These are phyloP conservation scores for Tipula unca DNA, from an alignment of 2,888 invertebrate species.

Conservation along the genomic window DNA sequence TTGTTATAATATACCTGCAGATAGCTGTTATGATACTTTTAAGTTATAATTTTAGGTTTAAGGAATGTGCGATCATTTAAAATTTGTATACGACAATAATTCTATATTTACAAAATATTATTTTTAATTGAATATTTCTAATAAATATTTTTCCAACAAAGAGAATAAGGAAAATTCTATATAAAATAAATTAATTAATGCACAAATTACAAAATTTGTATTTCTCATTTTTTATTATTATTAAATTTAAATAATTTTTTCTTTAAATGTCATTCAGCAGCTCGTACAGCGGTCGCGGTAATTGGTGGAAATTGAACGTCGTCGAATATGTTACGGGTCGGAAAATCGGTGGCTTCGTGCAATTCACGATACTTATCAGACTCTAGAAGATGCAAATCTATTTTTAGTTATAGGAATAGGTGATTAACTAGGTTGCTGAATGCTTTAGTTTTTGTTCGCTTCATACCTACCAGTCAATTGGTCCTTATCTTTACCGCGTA, in stretches of 20 bases:
- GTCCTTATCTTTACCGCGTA: slow-evolving; percentile 75
- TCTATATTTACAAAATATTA: slow-evolving; percentile 15
- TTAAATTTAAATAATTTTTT: slow-evolving; percentile 14
- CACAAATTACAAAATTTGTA: neutral
- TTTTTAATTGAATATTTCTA: neutral
- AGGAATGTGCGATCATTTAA: slow-evolving; percentile 16
- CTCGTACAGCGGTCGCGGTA: slow-evolving; percentile 25
- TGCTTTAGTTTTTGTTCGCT: neutral
- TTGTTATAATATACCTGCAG: neutral
- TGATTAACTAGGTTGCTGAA: slow-evolving; percentile 18
- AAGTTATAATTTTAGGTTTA: neutral
- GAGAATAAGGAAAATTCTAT: neutral
- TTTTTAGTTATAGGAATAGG: neutral
- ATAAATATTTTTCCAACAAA: neutral
- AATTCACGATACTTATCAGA: slow-evolving; percentile 41
- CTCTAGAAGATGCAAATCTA: slow-evolving; percentile 30
- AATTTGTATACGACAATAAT: neutral
- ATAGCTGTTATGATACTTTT: neutral
- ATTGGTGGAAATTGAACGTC: slow-evolving; percentile 42
- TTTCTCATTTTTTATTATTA: slow-evolving; percentile 15
- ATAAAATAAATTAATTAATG: neutral
- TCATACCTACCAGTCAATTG: slow-evolving; percentile 69
- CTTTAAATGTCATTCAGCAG: slow-evolving; percentile 24
- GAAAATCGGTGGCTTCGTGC: slow-evolving; percentile 40
- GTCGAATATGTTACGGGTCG: slow-evolving; percentile 37